A percentile compares a stretch with the other conserved stretches of the same genome.
These are phyloP conservation scores for Cyanoramphus novaezelandiae DNA, from an alignment of 2,113 vertebrate species.

Conservation along the genomic window DNA sequence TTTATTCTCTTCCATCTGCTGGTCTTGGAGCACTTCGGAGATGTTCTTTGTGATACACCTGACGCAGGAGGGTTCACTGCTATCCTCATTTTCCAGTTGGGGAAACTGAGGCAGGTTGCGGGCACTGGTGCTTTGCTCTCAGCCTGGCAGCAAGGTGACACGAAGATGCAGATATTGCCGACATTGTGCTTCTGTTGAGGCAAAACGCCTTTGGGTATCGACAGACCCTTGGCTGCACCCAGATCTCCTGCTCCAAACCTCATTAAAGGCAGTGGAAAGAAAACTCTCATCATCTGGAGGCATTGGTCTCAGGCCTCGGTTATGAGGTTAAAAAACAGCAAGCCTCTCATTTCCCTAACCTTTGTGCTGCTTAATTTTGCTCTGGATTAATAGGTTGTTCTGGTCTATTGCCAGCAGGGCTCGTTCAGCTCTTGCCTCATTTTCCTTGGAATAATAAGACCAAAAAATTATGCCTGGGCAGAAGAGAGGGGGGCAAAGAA, in stretches of 20 bases:
- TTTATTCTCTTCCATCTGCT: not conserved
- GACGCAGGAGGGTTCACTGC: not conserved
- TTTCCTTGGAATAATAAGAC: slow-evolving; percentile 53
- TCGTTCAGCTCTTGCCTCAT: slow-evolving; percentile 42
- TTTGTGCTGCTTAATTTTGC: slow-evolving; percentile 48
- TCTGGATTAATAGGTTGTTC: slow-evolving; percentile 49
- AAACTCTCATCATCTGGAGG: not conserved
- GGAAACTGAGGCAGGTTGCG: not conserved
- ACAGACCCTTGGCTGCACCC: not conserved
- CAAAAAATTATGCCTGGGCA: slow-evolving; percentile 13
- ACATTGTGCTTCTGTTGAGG: not conserved
- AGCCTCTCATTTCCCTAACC: slow-evolving; percentile 10
- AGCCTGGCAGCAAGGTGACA: not conserved
- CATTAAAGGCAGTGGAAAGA: not conserved
- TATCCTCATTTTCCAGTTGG: not conserved
- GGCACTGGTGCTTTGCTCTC: not conserved
- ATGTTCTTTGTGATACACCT: not conserved
- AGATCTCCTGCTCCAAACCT: not conserved
- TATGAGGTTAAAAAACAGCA: not conserved
- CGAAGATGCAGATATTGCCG: not conserved
- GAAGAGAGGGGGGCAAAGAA: not conserved
- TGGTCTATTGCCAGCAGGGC: slow-evolving; percentile 50
- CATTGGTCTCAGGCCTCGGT: not conserved
- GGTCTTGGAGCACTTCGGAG: not conserved
- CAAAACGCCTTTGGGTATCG: not conserved